These are phyloP conservation scores for Platichthys flesus DNA, from an alignment of 2,113 vertebrate species.

Conservation along the genomic window DNA sequence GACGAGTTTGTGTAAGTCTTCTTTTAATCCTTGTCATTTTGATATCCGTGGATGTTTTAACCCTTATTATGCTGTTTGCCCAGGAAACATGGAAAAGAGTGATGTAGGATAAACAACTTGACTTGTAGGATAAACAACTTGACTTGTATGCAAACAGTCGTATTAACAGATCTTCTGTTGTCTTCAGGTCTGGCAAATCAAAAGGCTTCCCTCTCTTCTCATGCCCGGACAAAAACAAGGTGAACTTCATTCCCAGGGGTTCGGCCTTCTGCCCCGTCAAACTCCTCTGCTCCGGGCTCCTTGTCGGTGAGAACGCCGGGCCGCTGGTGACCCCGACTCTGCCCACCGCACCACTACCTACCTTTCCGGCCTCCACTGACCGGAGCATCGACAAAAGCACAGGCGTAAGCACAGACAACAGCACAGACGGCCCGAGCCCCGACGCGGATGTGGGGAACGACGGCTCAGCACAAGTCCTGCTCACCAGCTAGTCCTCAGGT, in stretches of 20 bases:
- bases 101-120: background rate
- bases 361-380: constrained; percentile 85
- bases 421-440: constrained; percentile 46
- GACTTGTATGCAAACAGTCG: background rate
- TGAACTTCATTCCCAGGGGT: constrained; percentile 96
- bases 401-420: constrained; percentile 29
- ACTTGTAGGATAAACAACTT: constrained; percentile 3
- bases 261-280: constrained; percentile 98
- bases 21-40: background rate
- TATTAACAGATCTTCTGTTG: constrained; percentile 25
- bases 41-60: background rate
- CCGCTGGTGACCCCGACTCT: constrained; percentile 79
- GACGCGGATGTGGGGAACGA: constrained; percentile 50
- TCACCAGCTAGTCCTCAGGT: constrained; percentile 76
- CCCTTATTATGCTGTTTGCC: background rate
- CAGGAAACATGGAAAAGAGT: too few relatives aligned
- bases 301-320: constrained; percentile 69
- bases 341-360: constrained; percentile 81
- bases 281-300: constrained; percentile 85
- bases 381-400: constrained; percentile 75
- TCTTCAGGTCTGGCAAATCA: constrained; percentile 89
- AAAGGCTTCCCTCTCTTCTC: constrained; percentile 95
- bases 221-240: constrained; percentile 98
- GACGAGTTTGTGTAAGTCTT: constrained; percentile 96
- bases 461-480: constrained; percentile 51